Base-by-base conservation (phyloP, 2,888 invertebrate species). In the Ormia ochracea region DNA sequence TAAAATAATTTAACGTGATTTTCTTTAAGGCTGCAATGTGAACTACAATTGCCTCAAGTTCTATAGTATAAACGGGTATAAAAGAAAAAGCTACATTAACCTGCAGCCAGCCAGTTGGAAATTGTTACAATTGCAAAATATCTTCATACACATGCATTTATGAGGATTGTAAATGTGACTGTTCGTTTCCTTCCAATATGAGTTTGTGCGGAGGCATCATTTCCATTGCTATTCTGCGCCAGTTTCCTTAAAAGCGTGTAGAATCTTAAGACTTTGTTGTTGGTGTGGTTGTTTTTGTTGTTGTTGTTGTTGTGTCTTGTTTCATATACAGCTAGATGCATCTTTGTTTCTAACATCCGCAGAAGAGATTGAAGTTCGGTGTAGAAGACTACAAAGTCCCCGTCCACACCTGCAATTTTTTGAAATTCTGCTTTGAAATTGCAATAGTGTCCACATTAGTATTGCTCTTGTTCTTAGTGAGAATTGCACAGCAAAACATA, bases 1-100 rank as follows among this genome's bases (percentile, higher is more conserved):
- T 48, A 41, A 76, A 80, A 76, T 72, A 80, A 80, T 80, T 80
- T 72, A 80, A 68, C 19, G 72, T 76, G 72, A 72, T 61, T 76
- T n/a, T n/a, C n/a, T n/a, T 76, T 75, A 66, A 80, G 80, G 80
- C 80, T 26, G 73, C 52, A 68, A 66, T 21, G 23, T 23, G 52
- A 38, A 54, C n/a, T 9, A 26, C 9, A 26, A 41, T 28, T 19
- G 28, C 17, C 4, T 5, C 41, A 28, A 31, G 4, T n/a, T 21
- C 7, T 10, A 14, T 6, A 12, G 9, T 17, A 3, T 43, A 6
- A 17, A n/a, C n/a, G n/a, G n/a, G 9, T 6, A 7, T 28, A 9
- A 14, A 3, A 28, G 1, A 21, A 68, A 41, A 19, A 52, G 12
- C 50, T 56, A 63, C 69, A 78, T 74, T 69, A 74, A 63, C 78